Evolutionary conservation across 2,888 invertebrate genomes (phyloP), one percentile per base, ranked within the genome.

Genomic region (Macrosoma leucophasiata): DNA sequence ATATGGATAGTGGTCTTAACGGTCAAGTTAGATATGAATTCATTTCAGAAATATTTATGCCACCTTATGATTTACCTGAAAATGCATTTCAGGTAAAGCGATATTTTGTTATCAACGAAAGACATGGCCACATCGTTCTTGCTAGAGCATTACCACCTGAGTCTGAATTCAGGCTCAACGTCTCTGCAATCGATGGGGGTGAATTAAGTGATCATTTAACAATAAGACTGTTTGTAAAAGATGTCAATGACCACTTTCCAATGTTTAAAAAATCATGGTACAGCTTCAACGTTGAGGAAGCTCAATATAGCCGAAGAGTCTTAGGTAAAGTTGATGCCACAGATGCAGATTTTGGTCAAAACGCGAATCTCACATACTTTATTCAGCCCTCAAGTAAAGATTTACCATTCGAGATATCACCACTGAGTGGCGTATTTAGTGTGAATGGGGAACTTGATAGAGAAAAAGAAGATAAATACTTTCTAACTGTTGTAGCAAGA

Each of bases 181-280:
- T 95, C 3, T 88, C 91, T 0, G 95, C 93, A 1, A 79, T 86
- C 9, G 96, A 96, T 62, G 87, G 89, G 1, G 94, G 91, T 3
- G 91, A 91, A 2, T 68, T 94, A 2, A 87, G 86, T 46, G 93
- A 94, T 48, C 85, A 86, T 30, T 86, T 93, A 1, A 87, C 88
- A 4, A 68, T 95, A 3, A 86, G 90, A 47, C 85, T 95, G n/a
- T 88, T 88, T 28, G 87, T 95, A 0, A 88, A 88, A 52, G 94
- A 94, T 55, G 88, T 95, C 0, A 95, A 95, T 63, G 91, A 95
- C 52, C 94, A 95, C 61, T 88, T 91, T 3, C 95, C 95, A 0
- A 88, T 90, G 43, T 95, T 95, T 46, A 90, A 90, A 48, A 92
- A 93, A 48, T 88, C 92, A 0, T 92, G 90, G 89, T 95, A 95